Percentiles rank a stretch among this genome's conserved stretches.
Conservation (phyloP, 2,113 vertebrate species). For the Hippocampus guttulatus region DNA sequence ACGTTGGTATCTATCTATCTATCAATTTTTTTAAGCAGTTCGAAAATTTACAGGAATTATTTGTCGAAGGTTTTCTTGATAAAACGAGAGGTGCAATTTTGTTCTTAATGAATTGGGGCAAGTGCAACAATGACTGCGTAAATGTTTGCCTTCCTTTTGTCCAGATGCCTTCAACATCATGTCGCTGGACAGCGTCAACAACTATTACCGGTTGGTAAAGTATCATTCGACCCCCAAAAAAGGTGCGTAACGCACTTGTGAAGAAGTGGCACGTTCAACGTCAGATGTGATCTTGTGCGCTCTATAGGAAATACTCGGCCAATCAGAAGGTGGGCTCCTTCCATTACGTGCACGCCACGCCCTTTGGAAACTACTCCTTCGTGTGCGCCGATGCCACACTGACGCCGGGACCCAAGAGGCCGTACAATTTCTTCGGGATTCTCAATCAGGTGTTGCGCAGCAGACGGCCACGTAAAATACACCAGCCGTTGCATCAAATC, state of each 20-base stretch:
- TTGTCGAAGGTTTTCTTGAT: too few species aligned
- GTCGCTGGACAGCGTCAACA: constrained; percentile 80
- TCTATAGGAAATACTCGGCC: constrained; percentile 89
- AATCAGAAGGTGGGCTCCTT: constrained; percentile 87
- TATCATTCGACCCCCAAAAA: not conserved
- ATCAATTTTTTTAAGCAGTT: too few species aligned
- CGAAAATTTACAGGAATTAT: too few species aligned
- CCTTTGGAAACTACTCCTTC: constrained; percentile 96
- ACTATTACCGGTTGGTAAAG: constrained; percentile 92
- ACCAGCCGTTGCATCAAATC: not conserved
- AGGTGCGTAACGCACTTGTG: too few species aligned
- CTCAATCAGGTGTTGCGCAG: constrained; percentile 77
- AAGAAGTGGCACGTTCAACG: too few species aligned
- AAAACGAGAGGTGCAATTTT: not conserved
- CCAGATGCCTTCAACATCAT: constrained; percentile 94
- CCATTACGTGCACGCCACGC: constrained; percentile 84
- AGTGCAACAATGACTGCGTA: too few species aligned
- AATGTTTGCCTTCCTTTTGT: constrained; percentile 14
- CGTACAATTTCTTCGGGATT: constrained; percentile 95
- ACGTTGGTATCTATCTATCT: too few species aligned
- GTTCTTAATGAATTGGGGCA: not conserved
- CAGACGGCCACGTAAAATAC: not conserved
- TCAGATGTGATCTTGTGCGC: constrained; percentile 11
- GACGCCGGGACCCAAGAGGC: constrained; percentile 89
- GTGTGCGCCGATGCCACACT: constrained; percentile 89